Evolutionary conservation across 2,797 vertebrate genomes (phyloP).

Genomic region (Epinephelus awoara): DNA sequence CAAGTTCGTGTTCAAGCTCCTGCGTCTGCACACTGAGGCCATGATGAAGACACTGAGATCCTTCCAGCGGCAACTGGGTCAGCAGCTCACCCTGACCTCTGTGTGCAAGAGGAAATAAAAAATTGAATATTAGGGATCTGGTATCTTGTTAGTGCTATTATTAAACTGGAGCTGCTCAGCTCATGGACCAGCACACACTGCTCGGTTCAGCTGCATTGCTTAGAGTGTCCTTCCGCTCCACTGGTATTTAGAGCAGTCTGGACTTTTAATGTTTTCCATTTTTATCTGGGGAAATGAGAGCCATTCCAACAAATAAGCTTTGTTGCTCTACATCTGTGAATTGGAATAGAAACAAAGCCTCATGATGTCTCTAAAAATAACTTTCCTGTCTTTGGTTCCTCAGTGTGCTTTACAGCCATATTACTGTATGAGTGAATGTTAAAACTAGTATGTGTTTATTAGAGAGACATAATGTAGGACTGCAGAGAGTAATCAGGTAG

Average conservation of each 20-base stretch:
- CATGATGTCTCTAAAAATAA: conserved; percentile 27
- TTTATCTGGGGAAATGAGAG: conserved; percentile 29
- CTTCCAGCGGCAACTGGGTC: background rate
- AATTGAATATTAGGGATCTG: background rate
- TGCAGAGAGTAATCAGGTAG: background rate
- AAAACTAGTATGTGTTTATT: conserved; percentile 12
- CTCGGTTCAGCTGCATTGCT: conserved; percentile 7
- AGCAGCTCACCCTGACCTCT: background rate
- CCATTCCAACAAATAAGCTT: conserved; percentile 42
- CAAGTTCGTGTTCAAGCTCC: background rate
- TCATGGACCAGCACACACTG: conserved; percentile 8
- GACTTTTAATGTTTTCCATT: conserved; percentile 25
- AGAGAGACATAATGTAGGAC: background rate
- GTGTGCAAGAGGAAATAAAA: background rate
- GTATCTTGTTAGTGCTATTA: conserved; percentile 11
- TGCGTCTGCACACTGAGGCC: background rate
- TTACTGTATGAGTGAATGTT: conserved; percentile 28
- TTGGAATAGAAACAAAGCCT: conserved; percentile 26
- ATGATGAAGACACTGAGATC: background rate
- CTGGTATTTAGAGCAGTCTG: conserved; percentile 39
- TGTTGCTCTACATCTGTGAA: conserved; percentile 35
- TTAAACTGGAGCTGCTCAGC: background rate
- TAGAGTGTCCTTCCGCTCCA: conserved; percentile 23
- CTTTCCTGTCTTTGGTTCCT: conserved; percentile 12
- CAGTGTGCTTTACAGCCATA: conserved; percentile 11